Conservation (phyloP, 2,888 invertebrate genomes). For the Lasioglossum marginatum region DNA sequence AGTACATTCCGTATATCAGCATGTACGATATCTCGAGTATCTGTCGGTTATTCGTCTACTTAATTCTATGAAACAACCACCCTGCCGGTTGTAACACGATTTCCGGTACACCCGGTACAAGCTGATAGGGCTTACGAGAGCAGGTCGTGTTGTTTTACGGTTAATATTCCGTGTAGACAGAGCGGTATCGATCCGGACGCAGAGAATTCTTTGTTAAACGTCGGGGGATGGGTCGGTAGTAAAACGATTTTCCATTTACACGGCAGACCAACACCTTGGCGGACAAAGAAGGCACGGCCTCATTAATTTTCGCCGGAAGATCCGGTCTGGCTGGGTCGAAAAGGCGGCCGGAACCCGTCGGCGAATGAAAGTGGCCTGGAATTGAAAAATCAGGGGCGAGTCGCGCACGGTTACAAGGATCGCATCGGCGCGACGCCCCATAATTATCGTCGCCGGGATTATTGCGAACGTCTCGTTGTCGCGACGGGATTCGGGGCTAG, state of each 20-base stretch:
- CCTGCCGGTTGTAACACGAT: no score
- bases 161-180: not conserved
- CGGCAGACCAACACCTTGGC: slow-evolving; percentile 26
- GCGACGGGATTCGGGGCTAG: slow-evolving; percentile 32
- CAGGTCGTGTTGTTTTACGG: not conserved
- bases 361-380: slow-evolving; percentile 37
- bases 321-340: slow-evolving; percentile 26
- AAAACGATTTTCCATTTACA: slow-evolving; percentile 36
- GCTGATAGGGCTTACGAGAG: no score
- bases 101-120: no score
- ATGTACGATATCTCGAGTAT: not conserved
- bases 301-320: slow-evolving; percentile 62
- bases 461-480: slow-evolving; percentile 72
- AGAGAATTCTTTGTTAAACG: slow-evolving; percentile 5
- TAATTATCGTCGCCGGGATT: slow-evolving; percentile 68
- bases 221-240: not conserved
- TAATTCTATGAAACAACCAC: not conserved
- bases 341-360: not conserved
- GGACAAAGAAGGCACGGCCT: slow-evolving; percentile 42
- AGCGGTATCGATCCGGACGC: not conserved
- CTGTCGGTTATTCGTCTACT: no score
- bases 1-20: not conserved
- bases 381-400: slow-evolving; percentile 63
- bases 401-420: slow-evolving; percentile 52
- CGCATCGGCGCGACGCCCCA: slow-evolving; percentile 51